phyloP scores from a whole-genome alignment of 2,888 invertebrate species.

The Linyphia triangularis region DNA sequence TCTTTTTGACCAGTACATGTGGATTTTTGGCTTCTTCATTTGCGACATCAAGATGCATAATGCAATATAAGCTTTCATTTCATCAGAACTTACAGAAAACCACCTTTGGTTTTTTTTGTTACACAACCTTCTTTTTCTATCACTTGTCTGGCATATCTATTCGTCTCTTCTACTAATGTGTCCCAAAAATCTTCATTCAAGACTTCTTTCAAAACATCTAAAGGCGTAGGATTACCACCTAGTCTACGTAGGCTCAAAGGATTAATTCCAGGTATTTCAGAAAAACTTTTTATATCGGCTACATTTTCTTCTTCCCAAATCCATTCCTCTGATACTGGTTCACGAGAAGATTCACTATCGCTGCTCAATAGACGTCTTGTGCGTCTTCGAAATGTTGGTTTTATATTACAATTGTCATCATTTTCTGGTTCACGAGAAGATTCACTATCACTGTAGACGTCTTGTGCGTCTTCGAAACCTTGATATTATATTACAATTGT shows the following conservation, averaged over 20 bases:
- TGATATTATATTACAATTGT: too few relatives aligned
- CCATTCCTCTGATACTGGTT: background rate
- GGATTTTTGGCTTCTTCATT: background rate
- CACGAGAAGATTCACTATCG: background rate
- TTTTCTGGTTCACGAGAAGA: constrained; percentile 2
- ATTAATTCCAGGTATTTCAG: too few relatives aligned
- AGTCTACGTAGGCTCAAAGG: constrained; percentile 2
- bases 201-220: constrained; percentile 15
- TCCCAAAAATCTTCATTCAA: constrained; percentile 9
- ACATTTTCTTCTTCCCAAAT: background rate
- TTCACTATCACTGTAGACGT: too few relatives aligned
- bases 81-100: background rate
- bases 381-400: background rate
- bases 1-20: background rate
- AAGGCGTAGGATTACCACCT: constrained; percentile 4
- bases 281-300: background rate
- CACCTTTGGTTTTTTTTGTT: background rate
- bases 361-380: background rate
- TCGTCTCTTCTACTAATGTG: background rate
- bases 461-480: too few relatives aligned
- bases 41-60: background rate
- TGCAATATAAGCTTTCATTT: background rate
- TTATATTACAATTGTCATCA: background rate
- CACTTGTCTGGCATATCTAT: background rate
- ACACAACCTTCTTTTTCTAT: background rate